phyloP scores from a whole-genome alignment of 1,140 invertebrate genomes.

The Hyles euphorbiae region DNA sequence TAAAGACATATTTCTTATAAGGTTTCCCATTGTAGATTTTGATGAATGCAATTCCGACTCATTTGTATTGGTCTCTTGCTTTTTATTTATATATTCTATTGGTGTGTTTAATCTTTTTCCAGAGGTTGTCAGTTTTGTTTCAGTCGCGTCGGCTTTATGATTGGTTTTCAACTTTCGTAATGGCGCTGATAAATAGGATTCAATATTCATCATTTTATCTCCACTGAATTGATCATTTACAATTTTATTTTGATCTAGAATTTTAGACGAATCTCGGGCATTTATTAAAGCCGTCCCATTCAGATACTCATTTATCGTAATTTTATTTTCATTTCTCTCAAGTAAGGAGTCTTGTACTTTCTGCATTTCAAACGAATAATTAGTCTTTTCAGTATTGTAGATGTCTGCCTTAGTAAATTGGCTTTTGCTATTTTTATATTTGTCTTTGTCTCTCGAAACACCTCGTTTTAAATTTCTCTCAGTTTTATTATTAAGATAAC shows the following conservation, averaged over 20 bases:
- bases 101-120: slow-evolving; percentile 57
- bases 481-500: slow-evolving; percentile 66
- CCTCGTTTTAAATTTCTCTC: slow-evolving; percentile 41
- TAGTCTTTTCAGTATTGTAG: slow-evolving; percentile 7
- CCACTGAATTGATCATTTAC: slow-evolving; percentile 47
- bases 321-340: slow-evolving; percentile 36
- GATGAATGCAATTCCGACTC: slow-evolving; percentile 22
- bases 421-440: slow-evolving; percentile 15
- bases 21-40: slow-evolving; percentile 23
- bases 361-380: not conserved
- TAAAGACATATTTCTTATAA: slow-evolving; percentile 18
- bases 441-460: slow-evolving; percentile 14
- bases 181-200: slow-evolving; percentile 27
- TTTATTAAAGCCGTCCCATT: slow-evolving; percentile 41
- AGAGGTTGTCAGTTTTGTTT: slow-evolving; percentile 30
- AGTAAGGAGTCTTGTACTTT: not conserved
- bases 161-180: slow-evolving; percentile 30
- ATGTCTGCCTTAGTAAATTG: slow-evolving; percentile 19
- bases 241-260: slow-evolving; percentile 47
- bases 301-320: slow-evolving; percentile 35
- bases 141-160: slow-evolving; percentile 16
- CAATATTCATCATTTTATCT: slow-evolving; percentile 48
- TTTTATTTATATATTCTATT: slow-evolving; percentile 23
- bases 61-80: slow-evolving; percentile 13
- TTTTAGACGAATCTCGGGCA: slow-evolving; percentile 38